phyloP scores from a whole-genome alignment of 1,140 invertebrate genomes.

The Philopotamus ludificatus region DNA sequence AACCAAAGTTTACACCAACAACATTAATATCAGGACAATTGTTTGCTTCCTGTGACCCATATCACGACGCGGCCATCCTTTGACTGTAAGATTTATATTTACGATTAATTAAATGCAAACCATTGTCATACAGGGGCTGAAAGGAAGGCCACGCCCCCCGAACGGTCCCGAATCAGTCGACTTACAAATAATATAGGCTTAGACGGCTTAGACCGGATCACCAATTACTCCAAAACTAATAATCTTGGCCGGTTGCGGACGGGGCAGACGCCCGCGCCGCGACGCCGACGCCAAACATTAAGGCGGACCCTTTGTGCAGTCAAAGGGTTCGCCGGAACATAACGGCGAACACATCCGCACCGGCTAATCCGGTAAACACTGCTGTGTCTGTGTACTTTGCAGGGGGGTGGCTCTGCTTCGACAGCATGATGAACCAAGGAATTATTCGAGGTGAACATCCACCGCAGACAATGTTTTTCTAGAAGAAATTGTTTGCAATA shows the following conservation, averaged over 20 bases:
- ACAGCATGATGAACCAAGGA: too few relatives aligned
- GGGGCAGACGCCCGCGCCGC: constrained; percentile 8
- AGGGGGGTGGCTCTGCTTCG: too few relatives aligned
- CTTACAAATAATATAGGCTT: constrained; percentile 26
- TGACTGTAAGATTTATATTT: constrained; percentile 23
- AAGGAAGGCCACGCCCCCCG: constrained; percentile 14
- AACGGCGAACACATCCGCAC: not conserved
- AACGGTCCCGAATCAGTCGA: constrained; percentile 8
- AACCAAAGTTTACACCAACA: constrained; percentile 1
- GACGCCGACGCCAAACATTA: not conserved
- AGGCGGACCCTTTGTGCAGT: not conserved
- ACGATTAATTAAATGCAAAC: constrained; percentile 21
- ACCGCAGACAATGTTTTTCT: too few relatives aligned
- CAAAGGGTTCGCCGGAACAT: not conserved
- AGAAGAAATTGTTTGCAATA: too few relatives aligned
- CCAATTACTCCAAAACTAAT: constrained; percentile 31
- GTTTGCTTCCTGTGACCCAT: constrained; percentile 1
- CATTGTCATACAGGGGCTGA: constrained; percentile 9
- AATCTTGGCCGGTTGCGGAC: constrained; percentile 23
- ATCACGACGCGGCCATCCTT: not conserved
- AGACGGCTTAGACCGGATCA: constrained; percentile 21
- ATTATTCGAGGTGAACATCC: too few relatives aligned
- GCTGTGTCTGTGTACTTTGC: too few relatives aligned
- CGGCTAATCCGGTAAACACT: too few relatives aligned
- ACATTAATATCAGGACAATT: not conserved